Evolutionary conservation across 1,140 invertebrate genomes (phyloP).

Genomic region (Caenorhabditis remanei): DNA sequence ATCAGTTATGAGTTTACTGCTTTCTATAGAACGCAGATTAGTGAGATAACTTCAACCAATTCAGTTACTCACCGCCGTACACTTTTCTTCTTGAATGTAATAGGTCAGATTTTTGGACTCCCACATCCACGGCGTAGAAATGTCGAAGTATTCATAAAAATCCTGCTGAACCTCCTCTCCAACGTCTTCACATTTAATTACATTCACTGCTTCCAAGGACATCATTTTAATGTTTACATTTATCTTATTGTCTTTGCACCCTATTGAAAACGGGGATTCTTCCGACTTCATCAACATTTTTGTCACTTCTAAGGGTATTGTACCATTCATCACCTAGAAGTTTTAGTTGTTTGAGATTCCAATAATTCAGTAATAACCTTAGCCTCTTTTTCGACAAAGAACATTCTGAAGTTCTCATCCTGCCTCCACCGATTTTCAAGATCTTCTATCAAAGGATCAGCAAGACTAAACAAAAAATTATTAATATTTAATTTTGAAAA

Average conservation of each 20-base stretch:
- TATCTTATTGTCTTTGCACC: neutral
- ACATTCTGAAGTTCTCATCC: too few relatives aligned
- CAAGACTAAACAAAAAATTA: too few relatives aligned
- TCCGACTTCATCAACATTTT: neutral
- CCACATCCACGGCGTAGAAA: neutral
- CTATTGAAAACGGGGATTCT: neutral
- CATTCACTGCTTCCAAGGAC: neutral
- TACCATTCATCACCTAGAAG: neutral
- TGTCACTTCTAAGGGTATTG: neutral
- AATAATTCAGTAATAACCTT: too few relatives aligned
- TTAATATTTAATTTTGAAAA: too few relatives aligned
- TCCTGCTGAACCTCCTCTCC: neutral
- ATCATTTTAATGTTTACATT: neutral
- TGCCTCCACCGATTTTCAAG: too few relatives aligned
- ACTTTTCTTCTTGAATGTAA: neutral
- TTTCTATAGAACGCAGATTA: too few relatives aligned
- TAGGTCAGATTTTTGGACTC: neutral
- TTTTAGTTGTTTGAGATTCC: too few relatives aligned
- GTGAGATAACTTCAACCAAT: neutral
- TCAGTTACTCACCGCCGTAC: neutral
- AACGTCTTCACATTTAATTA: neutral
- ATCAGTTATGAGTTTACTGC: neutral
- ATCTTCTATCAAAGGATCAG: too few relatives aligned
- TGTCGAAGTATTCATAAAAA: neutral
- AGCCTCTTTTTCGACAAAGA: too few relatives aligned